Conservation (phyloP, 2,113 vertebrate genomes). For the Procapra przewalskii region DNA sequence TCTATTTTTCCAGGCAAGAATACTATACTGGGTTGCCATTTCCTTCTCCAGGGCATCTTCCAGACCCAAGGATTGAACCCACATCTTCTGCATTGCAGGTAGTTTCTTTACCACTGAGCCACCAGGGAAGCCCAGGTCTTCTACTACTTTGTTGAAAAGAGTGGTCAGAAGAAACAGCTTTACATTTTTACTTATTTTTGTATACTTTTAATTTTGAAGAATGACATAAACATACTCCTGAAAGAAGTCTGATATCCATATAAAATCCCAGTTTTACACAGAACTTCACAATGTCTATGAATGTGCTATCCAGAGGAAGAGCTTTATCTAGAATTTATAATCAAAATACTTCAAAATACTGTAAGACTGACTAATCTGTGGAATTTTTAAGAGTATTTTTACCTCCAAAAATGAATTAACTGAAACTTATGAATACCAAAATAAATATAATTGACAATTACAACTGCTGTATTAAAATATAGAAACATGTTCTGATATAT, state of each 20-base stretch:
- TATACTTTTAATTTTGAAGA: not conserved
- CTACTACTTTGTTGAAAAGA: not conserved
- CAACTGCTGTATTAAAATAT: not conserved
- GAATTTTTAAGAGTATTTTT: not conserved
- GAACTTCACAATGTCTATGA: not conserved
- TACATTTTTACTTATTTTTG: not conserved
- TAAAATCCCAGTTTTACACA: not conserved
- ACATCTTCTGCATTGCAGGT: not conserved
- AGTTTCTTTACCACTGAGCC: not conserved
- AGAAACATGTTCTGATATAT: not conserved
- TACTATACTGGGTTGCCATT: not conserved
- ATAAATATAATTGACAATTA: not conserved
- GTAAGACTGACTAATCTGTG: not conserved
- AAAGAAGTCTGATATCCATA: not conserved
- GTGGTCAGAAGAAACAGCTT: not conserved
- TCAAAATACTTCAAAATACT: constrained; percentile 18
- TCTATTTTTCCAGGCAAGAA: not conserved
- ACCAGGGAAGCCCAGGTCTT: not conserved
- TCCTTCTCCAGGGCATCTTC: not conserved
- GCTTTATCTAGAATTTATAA: not conserved
- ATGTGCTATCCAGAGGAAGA: not conserved
- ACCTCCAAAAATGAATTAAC: not conserved
- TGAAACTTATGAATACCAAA: not conserved
- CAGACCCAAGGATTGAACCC: not conserved
- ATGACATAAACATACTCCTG: not conserved